Percentiles rank a stretch among this genome's conserved stretches.
Evolutionary conservation across 2,888 invertebrate genomes (phyloP).

Genomic region (Clunio marinus): DNA sequence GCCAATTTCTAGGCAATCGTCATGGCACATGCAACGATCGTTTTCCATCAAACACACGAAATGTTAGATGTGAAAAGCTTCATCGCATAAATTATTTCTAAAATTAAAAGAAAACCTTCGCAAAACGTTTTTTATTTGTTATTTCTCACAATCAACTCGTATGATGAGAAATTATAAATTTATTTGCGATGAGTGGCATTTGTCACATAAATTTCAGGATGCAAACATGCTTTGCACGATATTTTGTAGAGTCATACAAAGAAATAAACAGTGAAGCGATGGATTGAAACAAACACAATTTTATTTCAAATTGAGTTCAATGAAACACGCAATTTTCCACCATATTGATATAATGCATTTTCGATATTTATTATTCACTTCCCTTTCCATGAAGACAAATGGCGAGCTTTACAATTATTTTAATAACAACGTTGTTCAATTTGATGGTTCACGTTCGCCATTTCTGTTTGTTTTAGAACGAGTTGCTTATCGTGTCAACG

Average conservation of each 20-base stretch:
- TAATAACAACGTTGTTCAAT: not conserved
- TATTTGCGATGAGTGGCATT: not conserved
- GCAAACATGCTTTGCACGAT: not conserved
- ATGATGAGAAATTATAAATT: not conserved
- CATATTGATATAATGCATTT: too few species aligned
- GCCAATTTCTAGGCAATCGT: not conserved
- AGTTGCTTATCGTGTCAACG: not conserved
- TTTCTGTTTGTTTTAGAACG: not conserved
- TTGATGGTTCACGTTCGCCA: not conserved
- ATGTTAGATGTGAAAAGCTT: not conserved
- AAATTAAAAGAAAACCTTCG: too few species aligned
- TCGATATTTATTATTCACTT: not conserved
- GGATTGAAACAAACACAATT: not conserved
- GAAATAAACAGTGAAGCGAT: not conserved
- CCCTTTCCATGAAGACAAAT: not conserved
- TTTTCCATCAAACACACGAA: not conserved
- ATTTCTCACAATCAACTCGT: not conserved
- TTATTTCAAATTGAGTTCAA: not conserved
- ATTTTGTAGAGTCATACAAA: not conserved
- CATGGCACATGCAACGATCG: not conserved
- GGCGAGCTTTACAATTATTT: slow-evolving; percentile 14
- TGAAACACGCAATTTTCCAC: slow-evolving; percentile 1
- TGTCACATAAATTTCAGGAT: not conserved
- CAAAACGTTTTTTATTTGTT: not conserved
- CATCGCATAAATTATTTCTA: not conserved